phyloP scores from a whole-genome alignment of 2,888 invertebrate species.

The Nowickia ferox region DNA sequence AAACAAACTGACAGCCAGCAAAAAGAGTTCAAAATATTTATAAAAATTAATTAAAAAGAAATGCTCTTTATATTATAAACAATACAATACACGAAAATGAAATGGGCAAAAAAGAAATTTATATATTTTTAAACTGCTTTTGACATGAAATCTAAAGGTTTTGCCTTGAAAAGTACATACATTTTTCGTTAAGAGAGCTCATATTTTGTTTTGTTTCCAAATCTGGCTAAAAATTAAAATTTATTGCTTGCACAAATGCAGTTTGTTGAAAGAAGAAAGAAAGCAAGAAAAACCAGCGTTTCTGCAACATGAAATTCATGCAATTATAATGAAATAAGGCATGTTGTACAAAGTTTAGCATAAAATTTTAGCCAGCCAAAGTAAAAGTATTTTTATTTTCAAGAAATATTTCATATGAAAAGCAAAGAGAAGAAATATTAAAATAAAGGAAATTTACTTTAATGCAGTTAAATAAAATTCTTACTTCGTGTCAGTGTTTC shows the following conservation, averaged over 20 bases:
- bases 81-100: slow-evolving; percentile 14
- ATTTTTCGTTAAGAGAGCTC: not conserved
- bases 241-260: slow-evolving; percentile 10
- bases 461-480: not conserved
- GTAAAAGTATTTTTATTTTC: not conserved
- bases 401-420: not conserved
- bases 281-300: slow-evolving; percentile 37
- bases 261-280: slow-evolving; percentile 16
- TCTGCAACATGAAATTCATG: slow-evolving; percentile 13
- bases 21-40: slow-evolving; percentile 29
- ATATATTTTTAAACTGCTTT: slow-evolving; percentile 48
- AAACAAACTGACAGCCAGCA: slow-evolving; percentile 14
- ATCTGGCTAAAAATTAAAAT: slow-evolving; percentile 16
- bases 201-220: not conserved
- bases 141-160: slow-evolving; percentile 58
- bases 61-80: slow-evolving; percentile 56
- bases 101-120: slow-evolving; percentile 14
- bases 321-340: not conserved
- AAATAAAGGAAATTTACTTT: not conserved
- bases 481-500: not conserved
- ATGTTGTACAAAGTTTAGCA: not conserved
- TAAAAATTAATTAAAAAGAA: slow-evolving; percentile 69
- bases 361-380: not conserved
- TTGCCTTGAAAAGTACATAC: slow-evolving; percentile 23
- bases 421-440: not conserved